These are phyloP conservation scores for Erebia palarica DNA, from an alignment of 2,888 invertebrate genomes.

Conservation along the genomic window DNA sequence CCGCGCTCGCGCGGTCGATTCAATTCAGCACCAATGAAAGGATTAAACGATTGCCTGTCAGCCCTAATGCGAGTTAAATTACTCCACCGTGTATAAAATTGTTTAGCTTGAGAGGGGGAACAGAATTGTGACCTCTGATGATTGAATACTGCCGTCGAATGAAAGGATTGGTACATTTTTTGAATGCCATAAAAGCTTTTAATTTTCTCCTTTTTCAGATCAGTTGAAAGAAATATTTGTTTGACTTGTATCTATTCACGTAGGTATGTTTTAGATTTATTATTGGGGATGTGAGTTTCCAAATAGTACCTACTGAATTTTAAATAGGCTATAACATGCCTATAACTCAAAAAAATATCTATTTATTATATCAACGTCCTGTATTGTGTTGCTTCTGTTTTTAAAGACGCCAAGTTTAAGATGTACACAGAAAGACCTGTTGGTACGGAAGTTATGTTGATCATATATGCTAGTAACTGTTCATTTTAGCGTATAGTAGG, in stretches of 20 bases:
- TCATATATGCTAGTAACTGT: too few relatives aligned
- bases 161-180: constrained; percentile 20
- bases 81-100: constrained; percentile 55
- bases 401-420: too few relatives aligned
- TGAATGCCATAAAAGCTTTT: constrained; percentile 7
- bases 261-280: not conserved
- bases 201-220: constrained; percentile 10
- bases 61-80: constrained; percentile 72
- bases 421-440: too few relatives aligned
- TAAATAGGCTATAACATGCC: not conserved
- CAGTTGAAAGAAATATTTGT: not conserved
- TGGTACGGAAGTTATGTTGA: too few relatives aligned
- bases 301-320: not conserved
- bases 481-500: too few relatives aligned
- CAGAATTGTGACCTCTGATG: constrained; percentile 34
- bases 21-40: constrained; percentile 61
- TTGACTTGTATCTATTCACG: not conserved
- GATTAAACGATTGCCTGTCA: constrained; percentile 64
- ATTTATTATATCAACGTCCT: too few relatives aligned
- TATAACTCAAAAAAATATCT: not conserved
- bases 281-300: not conserved
- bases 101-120: constrained; percentile 36
- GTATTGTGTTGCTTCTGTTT: constrained; percentile 23
- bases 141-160: constrained; percentile 32
- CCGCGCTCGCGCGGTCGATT: constrained; percentile 53